Evolutionary conservation across 1,140 invertebrate species (phyloP).

Genomic region (Neocloeon triangulifer): DNA sequence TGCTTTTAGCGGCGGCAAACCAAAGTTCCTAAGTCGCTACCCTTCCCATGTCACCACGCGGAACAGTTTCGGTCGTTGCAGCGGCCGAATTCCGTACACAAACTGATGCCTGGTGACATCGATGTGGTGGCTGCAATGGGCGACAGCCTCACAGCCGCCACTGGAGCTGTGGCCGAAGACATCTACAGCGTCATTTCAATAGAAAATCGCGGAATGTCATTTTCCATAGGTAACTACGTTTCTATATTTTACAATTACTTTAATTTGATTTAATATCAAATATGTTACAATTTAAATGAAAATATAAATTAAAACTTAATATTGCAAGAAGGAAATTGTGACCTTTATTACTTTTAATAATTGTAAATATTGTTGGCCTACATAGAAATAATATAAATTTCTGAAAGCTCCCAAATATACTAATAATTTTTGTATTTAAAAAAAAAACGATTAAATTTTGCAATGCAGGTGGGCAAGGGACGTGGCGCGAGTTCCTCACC

Average conservation of each 20-base stretch:
- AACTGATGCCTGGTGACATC: constrained; percentile 36
- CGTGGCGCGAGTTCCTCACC: constrained; percentile 41
- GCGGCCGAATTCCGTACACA: constrained; percentile 26
- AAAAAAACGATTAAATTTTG: too few species aligned
- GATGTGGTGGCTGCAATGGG: constrained; percentile 41
- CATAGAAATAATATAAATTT: too few species aligned
- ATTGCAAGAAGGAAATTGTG: too few species aligned
- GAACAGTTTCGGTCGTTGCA: constrained; percentile 1
- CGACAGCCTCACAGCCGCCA: constrained; percentile 41
- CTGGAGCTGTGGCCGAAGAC: constrained; percentile 16
- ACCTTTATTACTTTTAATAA: too few species aligned
- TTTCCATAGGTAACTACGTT: constrained; percentile 14
- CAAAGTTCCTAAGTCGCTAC: neutral
- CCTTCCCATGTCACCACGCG: neutral
- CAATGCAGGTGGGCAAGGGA: constrained; percentile 37
- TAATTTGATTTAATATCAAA: too few species aligned
- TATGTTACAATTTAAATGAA: too few species aligned
- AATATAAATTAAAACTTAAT: too few species aligned
- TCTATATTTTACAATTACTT: too few species aligned
- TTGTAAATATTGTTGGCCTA: too few species aligned
- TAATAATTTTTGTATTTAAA: constrained; percentile 2
- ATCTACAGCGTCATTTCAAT: too few species aligned
- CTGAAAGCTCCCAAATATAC: neutral
- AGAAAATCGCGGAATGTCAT: too few species aligned
- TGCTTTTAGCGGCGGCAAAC: too few species aligned